A percentile compares a stretch with the other conserved stretches of the same genome.
Conservation (phyloP, 2,797 vertebrate genomes). For the Sebastes jordani region DNA sequence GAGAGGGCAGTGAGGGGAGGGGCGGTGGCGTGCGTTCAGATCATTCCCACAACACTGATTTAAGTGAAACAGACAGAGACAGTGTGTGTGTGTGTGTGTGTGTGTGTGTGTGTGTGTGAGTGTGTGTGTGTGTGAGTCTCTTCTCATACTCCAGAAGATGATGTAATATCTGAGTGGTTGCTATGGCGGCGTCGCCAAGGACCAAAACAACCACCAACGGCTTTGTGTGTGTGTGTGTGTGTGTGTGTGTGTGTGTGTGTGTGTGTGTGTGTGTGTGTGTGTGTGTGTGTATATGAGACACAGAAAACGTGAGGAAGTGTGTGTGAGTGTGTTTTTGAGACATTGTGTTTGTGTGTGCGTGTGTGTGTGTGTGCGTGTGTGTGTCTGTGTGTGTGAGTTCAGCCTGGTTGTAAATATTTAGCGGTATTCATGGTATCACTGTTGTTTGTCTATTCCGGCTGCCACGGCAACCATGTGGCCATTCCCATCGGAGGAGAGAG, state of each 20-base stretch:
- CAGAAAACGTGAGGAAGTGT: not conserved
- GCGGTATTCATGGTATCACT: conserved; percentile 89
- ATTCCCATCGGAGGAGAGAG: conserved; percentile 48
- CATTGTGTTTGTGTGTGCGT: no score
- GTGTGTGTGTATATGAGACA: not conserved
- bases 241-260: not conserved
- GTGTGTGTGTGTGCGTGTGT: not conserved
- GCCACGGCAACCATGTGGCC: conserved; percentile 86
- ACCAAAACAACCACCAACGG: conserved; percentile 55
- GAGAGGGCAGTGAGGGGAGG: no score
- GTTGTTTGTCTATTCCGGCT: conserved; percentile 90
- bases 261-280: not conserved
- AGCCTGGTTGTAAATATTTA: conserved; percentile 87
- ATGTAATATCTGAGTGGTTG: conserved; percentile 60
- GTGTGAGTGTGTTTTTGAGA: not conserved
- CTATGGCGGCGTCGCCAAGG: conserved; percentile 42
- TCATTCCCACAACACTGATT: not conserved
- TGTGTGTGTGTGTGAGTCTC: not conserved
- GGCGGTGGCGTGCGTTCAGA: no score
- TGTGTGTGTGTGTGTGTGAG: conserved; percentile 1
- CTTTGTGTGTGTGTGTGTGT: not conserved
- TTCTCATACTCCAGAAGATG: conserved; percentile 39
- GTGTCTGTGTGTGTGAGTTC: not conserved
- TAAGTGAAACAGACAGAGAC: conserved; percentile 9
- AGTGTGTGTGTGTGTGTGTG: conserved; percentile 2